phyloP scores from a whole-genome alignment of 1,140 invertebrate genomes.

The Goniozus legneri region DNA sequence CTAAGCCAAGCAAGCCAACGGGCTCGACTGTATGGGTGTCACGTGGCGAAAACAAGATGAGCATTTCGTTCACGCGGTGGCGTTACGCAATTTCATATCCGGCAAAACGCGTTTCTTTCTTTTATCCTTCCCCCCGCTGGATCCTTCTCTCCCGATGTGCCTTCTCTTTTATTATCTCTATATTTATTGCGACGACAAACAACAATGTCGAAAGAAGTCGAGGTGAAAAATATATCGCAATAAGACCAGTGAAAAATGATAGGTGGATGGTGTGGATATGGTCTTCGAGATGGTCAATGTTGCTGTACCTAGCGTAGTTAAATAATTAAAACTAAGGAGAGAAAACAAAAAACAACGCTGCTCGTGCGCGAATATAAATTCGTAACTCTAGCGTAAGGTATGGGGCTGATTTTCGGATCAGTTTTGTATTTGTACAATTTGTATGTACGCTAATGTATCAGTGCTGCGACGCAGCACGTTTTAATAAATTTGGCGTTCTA shows the following conservation, averaged over 20 bases:
- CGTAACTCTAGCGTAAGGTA: no score
- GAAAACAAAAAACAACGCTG: no score
- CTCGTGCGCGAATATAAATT: no score
- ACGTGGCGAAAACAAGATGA: constrained; percentile 25
- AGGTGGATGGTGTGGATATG: constrained; percentile 8
- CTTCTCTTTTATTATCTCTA: constrained; percentile 37
- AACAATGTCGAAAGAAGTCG: constrained; percentile 1
- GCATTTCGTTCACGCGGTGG: constrained; percentile 33
- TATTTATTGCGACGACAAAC: constrained; percentile 13
- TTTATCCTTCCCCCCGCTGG: background rate
- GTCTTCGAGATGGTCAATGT: constrained; percentile 7
- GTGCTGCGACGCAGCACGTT: no score
- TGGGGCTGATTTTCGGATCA: no score
- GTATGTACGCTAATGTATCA: no score
- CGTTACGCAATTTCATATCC: constrained; percentile 37
- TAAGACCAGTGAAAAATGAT: constrained; percentile 14
- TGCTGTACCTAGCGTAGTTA: no score
- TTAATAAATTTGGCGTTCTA: no score
- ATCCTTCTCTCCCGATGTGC: constrained; percentile 4
- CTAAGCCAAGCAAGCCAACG: no score
- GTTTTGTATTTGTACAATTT: no score
- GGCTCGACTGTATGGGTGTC: constrained; percentile 28
- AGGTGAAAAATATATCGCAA: constrained; percentile 13
- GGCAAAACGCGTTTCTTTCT: constrained; percentile 6
- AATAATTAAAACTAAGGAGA: no score